phyloP scores from a whole-genome alignment of 23 tunicate genomes.

The Clavelina lepadiformis region DNA sequence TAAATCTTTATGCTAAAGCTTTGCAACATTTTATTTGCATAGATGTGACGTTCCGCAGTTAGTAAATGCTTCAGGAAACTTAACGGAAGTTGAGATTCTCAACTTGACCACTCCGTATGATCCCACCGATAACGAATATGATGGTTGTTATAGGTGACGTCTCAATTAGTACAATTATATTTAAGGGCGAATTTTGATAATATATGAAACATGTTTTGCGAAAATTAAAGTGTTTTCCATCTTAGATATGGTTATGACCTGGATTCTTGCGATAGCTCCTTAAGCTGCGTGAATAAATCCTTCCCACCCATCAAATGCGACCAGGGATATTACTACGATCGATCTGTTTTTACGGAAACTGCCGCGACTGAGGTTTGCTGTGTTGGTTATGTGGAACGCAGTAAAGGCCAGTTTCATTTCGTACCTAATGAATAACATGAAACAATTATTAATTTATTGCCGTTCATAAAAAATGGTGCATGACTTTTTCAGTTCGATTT shows the following conservation, averaged over 20 bases:
- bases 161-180: too few relatives aligned
- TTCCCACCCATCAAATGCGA: conserved; percentile 18
- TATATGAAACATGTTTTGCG: too few relatives aligned
- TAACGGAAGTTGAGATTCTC: conserved; percentile 20
- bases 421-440: too few relatives aligned
- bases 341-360: conserved; percentile 34
- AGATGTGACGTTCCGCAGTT: conserved; percentile 52
- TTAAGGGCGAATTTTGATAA: too few relatives aligned
- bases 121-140: conserved; percentile 9
- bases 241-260: conserved; percentile 41
- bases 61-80: conserved; percentile 4
- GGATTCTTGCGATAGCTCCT: conserved; percentile 9
- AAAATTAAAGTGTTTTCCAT: too few relatives aligned
- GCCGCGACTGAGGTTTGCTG: conserved; percentile 56
- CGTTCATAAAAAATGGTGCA: too few relatives aligned
- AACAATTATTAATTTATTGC: too few relatives aligned
- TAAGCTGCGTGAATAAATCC: conserved; percentile 10
- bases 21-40: too few relatives aligned
- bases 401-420: too few relatives aligned
- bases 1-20: too few relatives aligned
- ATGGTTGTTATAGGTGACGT: conserved; percentile 36
- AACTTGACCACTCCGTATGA: conserved; percentile 37
- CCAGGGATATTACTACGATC: conserved; percentile 49
- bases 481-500: conserved; percentile 46
- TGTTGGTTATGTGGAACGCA: too few relatives aligned